Evolutionary conservation across 2,113 vertebrate genomes (phyloP).

Genomic region (Dasypus novemcinctus): DNA sequence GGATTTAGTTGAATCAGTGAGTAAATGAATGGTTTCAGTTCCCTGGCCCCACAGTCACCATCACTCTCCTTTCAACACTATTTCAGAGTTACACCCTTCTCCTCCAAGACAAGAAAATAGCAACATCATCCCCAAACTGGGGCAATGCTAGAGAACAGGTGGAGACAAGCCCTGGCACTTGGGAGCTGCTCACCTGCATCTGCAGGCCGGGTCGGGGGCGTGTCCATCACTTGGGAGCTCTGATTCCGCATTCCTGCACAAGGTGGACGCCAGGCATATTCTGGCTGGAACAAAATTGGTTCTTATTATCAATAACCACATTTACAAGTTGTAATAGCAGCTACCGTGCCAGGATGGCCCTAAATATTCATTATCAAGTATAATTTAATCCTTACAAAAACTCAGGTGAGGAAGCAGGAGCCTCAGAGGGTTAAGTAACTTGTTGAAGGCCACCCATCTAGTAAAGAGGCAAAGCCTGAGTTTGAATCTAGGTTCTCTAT

Average conservation of each 20-base stretch:
- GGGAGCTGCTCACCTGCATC: conserved; percentile 87
- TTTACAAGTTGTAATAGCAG: neutral
- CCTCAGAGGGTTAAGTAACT: neutral
- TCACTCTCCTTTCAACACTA: neutral
- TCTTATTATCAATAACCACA: neutral
- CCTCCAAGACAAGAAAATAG: neutral
- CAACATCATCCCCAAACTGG: neutral
- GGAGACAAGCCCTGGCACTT: accelerated
- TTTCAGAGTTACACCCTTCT: neutral
- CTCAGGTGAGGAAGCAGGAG: neutral
- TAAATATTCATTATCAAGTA: neutral
- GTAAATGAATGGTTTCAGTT: neutral
- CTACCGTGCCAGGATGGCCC: accelerated
- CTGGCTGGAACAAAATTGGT: conserved; percentile 74
- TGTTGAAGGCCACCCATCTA: neutral
- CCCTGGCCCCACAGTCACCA: neutral
- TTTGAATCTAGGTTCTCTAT: neutral
- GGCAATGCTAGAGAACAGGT: no score
- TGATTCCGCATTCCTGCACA: conserved; percentile 88
- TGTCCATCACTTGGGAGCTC: conserved; percentile 83
- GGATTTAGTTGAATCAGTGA: neutral
- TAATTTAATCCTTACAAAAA: neutral
- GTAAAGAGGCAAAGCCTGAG: neutral
- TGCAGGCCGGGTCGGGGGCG: conserved; percentile 82
- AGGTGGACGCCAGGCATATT: conserved; percentile 91